phyloP scores from a whole-genome alignment of 2,797 vertebrate genomes.

The Karalla daura region DNA sequence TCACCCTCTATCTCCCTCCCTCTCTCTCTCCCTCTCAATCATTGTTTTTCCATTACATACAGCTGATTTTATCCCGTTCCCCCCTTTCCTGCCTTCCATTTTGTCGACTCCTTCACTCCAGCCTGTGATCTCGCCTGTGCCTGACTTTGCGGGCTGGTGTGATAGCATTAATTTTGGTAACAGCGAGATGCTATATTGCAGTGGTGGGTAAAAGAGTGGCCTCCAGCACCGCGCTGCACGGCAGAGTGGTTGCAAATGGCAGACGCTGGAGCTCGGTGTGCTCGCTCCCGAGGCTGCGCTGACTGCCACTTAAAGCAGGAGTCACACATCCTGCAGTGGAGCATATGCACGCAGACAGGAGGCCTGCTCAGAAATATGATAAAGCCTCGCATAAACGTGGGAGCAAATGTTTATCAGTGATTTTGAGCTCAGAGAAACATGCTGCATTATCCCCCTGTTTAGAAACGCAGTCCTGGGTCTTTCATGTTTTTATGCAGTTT shows the following conservation, averaged over 20 bases:
- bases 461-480: neutral
- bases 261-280: conserved; percentile 31
- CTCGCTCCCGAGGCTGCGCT: conserved; percentile 44
- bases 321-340: conserved; percentile 6
- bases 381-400: neutral
- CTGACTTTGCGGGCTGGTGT: conserved; percentile 23
- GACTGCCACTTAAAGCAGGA: conserved; percentile 33
- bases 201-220: conserved; percentile 54
- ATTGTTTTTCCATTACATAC: conserved; percentile 34
- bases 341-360: neutral
- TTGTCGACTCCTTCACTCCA: conserved; percentile 4
- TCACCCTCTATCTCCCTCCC: too few species aligned
- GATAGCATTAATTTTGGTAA: conserved; percentile 55
- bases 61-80: conserved; percentile 16
- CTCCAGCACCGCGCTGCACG: conserved; percentile 43
- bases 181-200: conserved; percentile 45
- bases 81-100: conserved; percentile 14
- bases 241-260: conserved; percentile 52
- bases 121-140: conserved; percentile 18
- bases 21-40: conserved; percentile 1
- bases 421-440: neutral
- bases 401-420: too few species aligned
- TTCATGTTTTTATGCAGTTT: conserved; percentile 36
- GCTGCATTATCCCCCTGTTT: neutral
- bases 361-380: too few species aligned